These are phyloP conservation scores for Cheilosia vernalis DNA, from an alignment of 2,888 invertebrate species.

Conservation along the genomic window DNA sequence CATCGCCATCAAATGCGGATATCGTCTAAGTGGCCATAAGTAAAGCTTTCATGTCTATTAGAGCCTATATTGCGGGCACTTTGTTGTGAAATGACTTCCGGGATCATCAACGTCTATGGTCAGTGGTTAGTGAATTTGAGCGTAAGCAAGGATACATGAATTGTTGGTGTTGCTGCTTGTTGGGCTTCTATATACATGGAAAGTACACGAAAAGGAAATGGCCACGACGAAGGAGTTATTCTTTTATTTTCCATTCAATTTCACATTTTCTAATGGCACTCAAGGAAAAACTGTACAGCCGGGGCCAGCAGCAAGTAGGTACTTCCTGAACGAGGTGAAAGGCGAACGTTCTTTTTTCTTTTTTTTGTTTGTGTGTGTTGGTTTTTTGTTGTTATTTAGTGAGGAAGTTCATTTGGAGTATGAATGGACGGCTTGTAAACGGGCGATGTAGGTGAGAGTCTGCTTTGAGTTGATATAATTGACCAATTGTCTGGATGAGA, in stretches of 20 bases:
- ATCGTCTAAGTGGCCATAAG: slow-evolving; percentile 72
- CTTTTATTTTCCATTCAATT: slow-evolving; percentile 71
- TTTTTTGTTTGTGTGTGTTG: slow-evolving; percentile 12
- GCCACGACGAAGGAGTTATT: slow-evolving; percentile 62
- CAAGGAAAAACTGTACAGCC: slow-evolving; percentile 34
- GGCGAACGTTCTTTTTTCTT: background rate
- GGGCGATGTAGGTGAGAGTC: background rate
- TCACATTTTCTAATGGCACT: slow-evolving; percentile 70
- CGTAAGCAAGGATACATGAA: slow-evolving; percentile 41
- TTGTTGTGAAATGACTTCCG: slow-evolving; percentile 74
- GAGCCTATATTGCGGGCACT: slow-evolving; percentile 72
- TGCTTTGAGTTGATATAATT: slow-evolving; percentile 25
- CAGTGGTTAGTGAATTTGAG: slow-evolving; percentile 62
- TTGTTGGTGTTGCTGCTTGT: slow-evolving; percentile 16
- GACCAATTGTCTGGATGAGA: slow-evolving; percentile 2
- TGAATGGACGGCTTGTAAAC: slow-evolving; percentile 9
- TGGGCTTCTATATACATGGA: background rate
- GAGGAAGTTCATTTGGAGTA: background rate
- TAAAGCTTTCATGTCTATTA: slow-evolving; percentile 72
- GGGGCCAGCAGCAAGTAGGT: slow-evolving; percentile 27
- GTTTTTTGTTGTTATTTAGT: slow-evolving; percentile 5
- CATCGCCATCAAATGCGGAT: slow-evolving; percentile 57
- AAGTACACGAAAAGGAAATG: slow-evolving; percentile 58
- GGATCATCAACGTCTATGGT: slow-evolving; percentile 69
- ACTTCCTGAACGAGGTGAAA: slow-evolving; percentile 26